phyloP scores from a whole-genome alignment of 2,888 invertebrate genomes.

The Lycaena phlaeas region DNA sequence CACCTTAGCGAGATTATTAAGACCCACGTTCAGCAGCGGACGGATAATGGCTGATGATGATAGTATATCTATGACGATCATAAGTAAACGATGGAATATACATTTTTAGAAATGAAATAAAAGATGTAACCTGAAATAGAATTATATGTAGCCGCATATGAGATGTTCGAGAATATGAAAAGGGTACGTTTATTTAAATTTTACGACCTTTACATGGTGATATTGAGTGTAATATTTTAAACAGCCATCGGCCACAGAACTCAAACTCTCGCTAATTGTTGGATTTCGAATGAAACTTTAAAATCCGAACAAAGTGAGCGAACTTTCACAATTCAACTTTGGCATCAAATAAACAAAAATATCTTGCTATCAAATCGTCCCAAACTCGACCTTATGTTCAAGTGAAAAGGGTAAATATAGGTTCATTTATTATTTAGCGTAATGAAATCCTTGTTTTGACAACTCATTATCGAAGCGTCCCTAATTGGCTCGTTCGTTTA shows the following conservation, averaged over 20 bases:
- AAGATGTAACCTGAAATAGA: too few species aligned
- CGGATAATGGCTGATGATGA: too few species aligned
- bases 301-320: slow-evolving; percentile 51
- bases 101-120: too few species aligned
- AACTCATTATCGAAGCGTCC: slow-evolving; percentile 63
- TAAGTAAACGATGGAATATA: too few species aligned
- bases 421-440: slow-evolving; percentile 22
- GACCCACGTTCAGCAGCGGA: too few species aligned
- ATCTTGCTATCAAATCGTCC: slow-evolving; percentile 17
- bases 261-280: slow-evolving; percentile 44
- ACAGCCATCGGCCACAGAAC: slow-evolving; percentile 6
- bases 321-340: slow-evolving; percentile 67
- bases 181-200: too few species aligned
- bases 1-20: too few species aligned
- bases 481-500: slow-evolving; percentile 57
- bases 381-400: slow-evolving; percentile 28
- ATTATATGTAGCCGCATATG: too few species aligned
- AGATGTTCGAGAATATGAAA: too few species aligned
- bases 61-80: too few species aligned
- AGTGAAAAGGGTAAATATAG: slow-evolving; percentile 24
- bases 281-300: slow-evolving; percentile 57
- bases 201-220: neutral
- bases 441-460: slow-evolving; percentile 58
- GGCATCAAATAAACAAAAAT: slow-evolving; percentile 44
- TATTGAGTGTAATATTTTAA: neutral